Evolutionary conservation across 2,888 invertebrate species (phyloP).

Genomic region (Aromia moschata): DNA sequence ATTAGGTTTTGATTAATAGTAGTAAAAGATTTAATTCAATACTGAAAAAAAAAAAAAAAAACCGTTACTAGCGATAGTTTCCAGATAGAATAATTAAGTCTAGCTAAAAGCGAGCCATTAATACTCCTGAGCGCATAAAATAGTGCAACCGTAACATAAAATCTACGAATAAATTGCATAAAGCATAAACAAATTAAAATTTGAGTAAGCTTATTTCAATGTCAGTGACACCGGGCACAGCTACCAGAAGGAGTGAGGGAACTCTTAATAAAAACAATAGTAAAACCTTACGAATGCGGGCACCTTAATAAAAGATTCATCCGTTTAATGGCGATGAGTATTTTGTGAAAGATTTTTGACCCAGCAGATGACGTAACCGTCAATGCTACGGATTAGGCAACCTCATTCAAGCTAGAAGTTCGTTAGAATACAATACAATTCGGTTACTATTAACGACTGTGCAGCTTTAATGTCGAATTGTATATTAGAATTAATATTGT

Average conservation of each 20-base stretch:
- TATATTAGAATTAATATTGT: too few relatives aligned
- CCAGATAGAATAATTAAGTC: too few relatives aligned
- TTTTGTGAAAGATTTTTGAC: background rate
- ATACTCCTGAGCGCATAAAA: conserved; percentile 12
- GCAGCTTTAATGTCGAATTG: too few relatives aligned
- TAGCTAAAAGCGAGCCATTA: conserved; percentile 5
- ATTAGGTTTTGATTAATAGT: too few relatives aligned
- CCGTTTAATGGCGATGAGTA: background rate
- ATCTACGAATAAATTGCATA: conserved; percentile 32
- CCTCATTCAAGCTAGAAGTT: too few relatives aligned
- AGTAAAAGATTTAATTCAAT: too few relatives aligned
- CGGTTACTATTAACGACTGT: too few relatives aligned
- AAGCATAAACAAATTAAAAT: conserved; percentile 37
- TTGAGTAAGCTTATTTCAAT: conserved; percentile 44
- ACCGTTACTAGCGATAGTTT: too few relatives aligned
- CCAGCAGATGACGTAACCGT: too few relatives aligned
- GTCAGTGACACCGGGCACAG: conserved; percentile 41
- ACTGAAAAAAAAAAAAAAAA: too few relatives aligned
- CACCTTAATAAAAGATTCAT: background rate
- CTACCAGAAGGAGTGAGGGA: conserved; percentile 10
- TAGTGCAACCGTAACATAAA: conserved; percentile 31
- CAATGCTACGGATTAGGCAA: too few relatives aligned
- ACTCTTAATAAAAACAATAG: conserved; percentile 20
- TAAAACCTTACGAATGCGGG: conserved; percentile 1
- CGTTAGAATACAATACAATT: too few relatives aligned